phyloP scores from a whole-genome alignment of 1,140 invertebrate species.

The Lepidostoma basale region DNA sequence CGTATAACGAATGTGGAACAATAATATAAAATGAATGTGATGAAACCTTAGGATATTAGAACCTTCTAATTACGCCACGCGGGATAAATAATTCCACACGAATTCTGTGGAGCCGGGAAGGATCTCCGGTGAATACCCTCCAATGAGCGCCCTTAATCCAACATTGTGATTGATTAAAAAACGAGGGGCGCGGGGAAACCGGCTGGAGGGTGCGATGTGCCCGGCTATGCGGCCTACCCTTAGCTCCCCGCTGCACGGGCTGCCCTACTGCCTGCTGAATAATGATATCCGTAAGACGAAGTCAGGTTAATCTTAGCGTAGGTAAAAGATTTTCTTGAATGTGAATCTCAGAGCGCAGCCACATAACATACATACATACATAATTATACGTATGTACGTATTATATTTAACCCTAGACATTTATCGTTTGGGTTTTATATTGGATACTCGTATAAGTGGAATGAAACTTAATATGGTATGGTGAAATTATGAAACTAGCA shows the following conservation, averaged over 20 bases:
- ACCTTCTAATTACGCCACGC: neutral
- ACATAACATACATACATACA: neutral
- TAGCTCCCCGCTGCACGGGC: neutral
- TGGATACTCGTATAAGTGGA: too few species aligned
- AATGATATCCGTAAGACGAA: neutral
- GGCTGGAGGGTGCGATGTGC: neutral
- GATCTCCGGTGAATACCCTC: constrained; percentile 22
- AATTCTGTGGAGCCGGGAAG: neutral
- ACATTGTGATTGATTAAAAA: constrained; percentile 32
- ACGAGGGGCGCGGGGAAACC: constrained; percentile 22
- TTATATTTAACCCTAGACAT: neutral
- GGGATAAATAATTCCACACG: constrained; percentile 6
- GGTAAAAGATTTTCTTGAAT: too few species aligned
- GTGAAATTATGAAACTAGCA: too few species aligned
- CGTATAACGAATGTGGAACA: too few species aligned
- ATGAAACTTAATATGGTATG: too few species aligned
- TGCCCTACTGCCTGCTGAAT: too few species aligned
- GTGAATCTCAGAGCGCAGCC: too few species aligned
- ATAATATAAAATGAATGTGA: too few species aligned
- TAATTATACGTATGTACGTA: neutral
- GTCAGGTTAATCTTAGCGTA: neutral
- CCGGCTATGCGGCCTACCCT: neutral
- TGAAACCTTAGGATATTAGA: constrained; percentile 9
- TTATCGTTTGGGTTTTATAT: too few species aligned
- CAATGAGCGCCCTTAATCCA: constrained; percentile 24